phyloP scores from a whole-genome alignment of 92 coral and sea anemone genomes.

The Porites lobata region DNA sequence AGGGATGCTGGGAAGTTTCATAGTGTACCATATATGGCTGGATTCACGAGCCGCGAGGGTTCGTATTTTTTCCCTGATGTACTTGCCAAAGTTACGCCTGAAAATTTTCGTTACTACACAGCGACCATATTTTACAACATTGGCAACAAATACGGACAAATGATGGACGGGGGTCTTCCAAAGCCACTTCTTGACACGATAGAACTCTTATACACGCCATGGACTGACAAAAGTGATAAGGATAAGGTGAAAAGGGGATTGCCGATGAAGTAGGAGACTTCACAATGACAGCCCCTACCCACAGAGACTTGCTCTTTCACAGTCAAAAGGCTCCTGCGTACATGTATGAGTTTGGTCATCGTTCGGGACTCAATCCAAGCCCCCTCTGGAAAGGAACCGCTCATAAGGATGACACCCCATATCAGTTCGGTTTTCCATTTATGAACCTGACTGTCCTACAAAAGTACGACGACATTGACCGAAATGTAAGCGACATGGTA shows the following conservation, averaged over 20 bases:
- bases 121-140: slow-evolving; percentile 7
- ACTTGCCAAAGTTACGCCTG: slow-evolving; percentile 11
- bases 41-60: slow-evolving; percentile 88
- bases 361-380: slow-evolving; percentile 55
- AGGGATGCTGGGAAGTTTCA: slow-evolving; percentile 74
- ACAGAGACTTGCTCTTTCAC: slow-evolving; percentile 76
- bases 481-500: slow-evolving; percentile 73
- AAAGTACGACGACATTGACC: slow-evolving; percentile 75
- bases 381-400: slow-evolving; percentile 78
- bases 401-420: slow-evolving; percentile 90
- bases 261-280: slow-evolving; percentile 79
- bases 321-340: slow-evolving; percentile 75
- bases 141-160: slow-evolving; percentile 39
- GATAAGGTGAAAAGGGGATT: slow-evolving; percentile 38
- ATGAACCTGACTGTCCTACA: slow-evolving; percentile 73
- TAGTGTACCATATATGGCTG: slow-evolving; percentile 76
- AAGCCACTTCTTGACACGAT: slow-evolving; percentile 56
- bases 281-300: slow-evolving; percentile 81
- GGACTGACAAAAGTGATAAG: slow-evolving; percentile 60
- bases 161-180: slow-evolving; percentile 20
- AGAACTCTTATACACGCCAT: slow-evolving; percentile 78
- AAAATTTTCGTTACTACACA: slow-evolving; percentile 38
- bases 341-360: slow-evolving; percentile 82
- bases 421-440: slow-evolving; percentile 87
- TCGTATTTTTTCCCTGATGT: slow-evolving; percentile 60